Conservation (phyloP, 1,140 invertebrate species). For the Diachasma alloeum region DNA sequence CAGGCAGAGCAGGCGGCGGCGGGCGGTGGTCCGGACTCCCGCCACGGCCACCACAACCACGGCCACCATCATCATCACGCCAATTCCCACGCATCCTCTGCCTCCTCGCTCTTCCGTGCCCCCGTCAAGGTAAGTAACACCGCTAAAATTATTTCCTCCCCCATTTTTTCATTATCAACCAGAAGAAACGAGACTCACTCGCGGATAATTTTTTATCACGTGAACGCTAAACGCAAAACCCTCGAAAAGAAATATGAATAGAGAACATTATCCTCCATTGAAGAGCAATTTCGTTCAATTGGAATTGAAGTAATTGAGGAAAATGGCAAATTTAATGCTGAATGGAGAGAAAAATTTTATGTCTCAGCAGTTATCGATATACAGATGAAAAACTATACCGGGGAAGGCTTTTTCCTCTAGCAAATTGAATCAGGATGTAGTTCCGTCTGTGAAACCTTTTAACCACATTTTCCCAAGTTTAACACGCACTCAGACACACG, state of each 20-base stretch:
- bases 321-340: too few relatives aligned
- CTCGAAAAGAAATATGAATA: too few relatives aligned
- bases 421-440: background rate
- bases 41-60: conserved; percentile 62
- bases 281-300: too few relatives aligned
- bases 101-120: conserved; percentile 50
- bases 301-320: background rate
- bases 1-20: conserved; percentile 69
- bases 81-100: conserved; percentile 43
- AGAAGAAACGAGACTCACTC: background rate
- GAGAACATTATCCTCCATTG: too few relatives aligned
- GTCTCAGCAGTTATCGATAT: too few relatives aligned
- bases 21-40: conserved; percentile 68
- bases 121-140: conserved; percentile 56
- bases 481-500: background rate
- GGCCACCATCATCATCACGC: conserved; percentile 54
- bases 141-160: background rate
- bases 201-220: background rate
- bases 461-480: background rate
- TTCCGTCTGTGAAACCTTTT: background rate
- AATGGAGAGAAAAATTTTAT: too few relatives aligned
- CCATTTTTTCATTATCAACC: background rate
- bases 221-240: background rate
- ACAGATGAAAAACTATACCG: too few relatives aligned
- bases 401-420: background rate